Evolutionary conservation across 2,797 vertebrate species (phyloP), one percentile per base, ranked within the genome.

Genomic region (Melanotaenia maccullochi): DNA sequence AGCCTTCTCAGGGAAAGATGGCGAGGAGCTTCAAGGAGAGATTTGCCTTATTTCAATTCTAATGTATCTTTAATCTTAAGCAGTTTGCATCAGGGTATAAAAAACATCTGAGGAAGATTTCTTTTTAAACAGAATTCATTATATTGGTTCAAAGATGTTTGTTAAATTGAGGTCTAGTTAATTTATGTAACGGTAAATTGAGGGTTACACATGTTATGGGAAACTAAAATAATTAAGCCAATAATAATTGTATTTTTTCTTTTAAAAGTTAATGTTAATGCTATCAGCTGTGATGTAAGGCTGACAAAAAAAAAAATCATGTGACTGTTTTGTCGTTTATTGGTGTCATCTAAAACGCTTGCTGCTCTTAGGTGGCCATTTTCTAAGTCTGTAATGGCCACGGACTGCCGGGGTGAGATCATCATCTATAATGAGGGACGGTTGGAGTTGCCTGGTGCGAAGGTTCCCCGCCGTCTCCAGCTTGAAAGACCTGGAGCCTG

Each of bases 331-430:
- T 68, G 25, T 55, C 22, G 54, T 63, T 69, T 73, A 20, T 66
- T 58, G 44, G 35, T 44, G 64, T 69, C 65, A 22, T 70, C 71
- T n/a, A 52, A 56, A 67, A 60, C 84, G 56, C 12, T 12, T 25
- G 42, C 77, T 60, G 69, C 86, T 89, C 78, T 81, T 66, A 55
- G 80, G 82, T 85, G 84, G 89, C 86, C 87, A 76, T 80, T 87
- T 86, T 87, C 73, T 85, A 57, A 60, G 69, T 35, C 62, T 82
- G 76, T 84, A 87, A 89, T 87, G 85, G 82, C 76, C 58, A 9
- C 24, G 71, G 89, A 89, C 90, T 82, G 87, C 75, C 78, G 28
- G 58, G 65, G 70, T 92, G 92, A 93, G 77, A 85, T 93, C 91
- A 93, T 78, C 85, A 60, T 89, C 89, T 87, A 85, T 89, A 89